Conservation (phyloP, 2,797 vertebrate species). For the Pangasius macronema region DNA sequence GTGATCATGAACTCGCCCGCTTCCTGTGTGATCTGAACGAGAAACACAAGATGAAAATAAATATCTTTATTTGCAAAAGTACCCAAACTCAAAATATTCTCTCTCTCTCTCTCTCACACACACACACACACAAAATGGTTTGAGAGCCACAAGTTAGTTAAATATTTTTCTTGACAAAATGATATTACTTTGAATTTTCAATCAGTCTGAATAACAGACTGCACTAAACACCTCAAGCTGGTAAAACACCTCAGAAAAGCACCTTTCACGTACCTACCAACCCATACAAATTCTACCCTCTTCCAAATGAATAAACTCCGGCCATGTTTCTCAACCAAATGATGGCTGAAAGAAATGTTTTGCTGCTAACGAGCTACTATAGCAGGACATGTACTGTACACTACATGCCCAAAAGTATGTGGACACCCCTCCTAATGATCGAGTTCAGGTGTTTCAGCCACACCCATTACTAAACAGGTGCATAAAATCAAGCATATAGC, state of each 20-base stretch:
- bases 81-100: not conserved
- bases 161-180: not conserved
- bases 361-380: not conserved
- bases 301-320: not conserved
- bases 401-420: not conserved
- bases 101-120: too few species aligned
- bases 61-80: not conserved
- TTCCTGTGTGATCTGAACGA: constrained; percentile 89
- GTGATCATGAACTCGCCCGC: constrained; percentile 98
- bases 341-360: not conserved
- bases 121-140: not conserved
- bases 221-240: not conserved
- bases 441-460: too few species aligned
- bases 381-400: not conserved
- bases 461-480: not conserved
- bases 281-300: not conserved
- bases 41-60: not conserved
- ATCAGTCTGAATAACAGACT: not conserved
- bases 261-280: too few species aligned
- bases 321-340: not conserved
- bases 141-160: not conserved
- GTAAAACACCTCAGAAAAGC: not conserved
- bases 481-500: not conserved
- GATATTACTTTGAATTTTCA: not conserved
- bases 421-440: not conserved